Conservation (phyloP, 1,140 invertebrate genomes). For the Zaprionus inermis region DNA sequence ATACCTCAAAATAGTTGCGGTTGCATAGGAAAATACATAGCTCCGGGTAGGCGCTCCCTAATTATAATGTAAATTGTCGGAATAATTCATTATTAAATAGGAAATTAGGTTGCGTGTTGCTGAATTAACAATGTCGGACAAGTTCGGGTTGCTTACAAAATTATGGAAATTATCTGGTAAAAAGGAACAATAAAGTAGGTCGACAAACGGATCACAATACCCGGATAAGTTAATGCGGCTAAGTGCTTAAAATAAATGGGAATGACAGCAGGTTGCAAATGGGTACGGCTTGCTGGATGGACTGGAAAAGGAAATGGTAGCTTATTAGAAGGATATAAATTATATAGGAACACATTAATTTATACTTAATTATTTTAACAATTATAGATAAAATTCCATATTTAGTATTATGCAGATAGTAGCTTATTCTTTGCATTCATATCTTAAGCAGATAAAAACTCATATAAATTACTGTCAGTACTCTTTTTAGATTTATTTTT, state of each 20-base stretch:
- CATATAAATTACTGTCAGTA: not conserved
- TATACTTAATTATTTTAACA: not conserved
- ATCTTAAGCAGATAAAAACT: not conserved
- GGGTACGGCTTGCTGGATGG: not conserved
- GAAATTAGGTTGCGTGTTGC: constrained; percentile 71
- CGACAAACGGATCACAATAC: constrained; percentile 25
- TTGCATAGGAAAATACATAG: constrained; percentile 4
- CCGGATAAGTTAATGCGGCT: constrained; percentile 1
- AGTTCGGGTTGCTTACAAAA: constrained; percentile 5
- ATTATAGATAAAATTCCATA: not conserved
- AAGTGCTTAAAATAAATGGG: constrained; percentile 23
- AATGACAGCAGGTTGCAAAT: constrained; percentile 2
- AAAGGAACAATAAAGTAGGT: constrained; percentile 21
- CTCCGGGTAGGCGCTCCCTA: not conserved
- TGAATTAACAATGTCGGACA: constrained; percentile 53
- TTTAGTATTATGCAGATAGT: too few relatives aligned
- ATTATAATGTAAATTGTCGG: constrained; percentile 51
- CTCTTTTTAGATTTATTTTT: not conserved
- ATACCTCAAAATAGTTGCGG: not conserved
- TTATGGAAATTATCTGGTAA: constrained; percentile 50
- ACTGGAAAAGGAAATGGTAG: not conserved
- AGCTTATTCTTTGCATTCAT: not conserved
- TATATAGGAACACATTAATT: not conserved
- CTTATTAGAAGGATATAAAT: not conserved
- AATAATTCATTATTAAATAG: constrained; percentile 50